Base-by-base conservation (phyloP, 2,113 vertebrate species). In the Emberiza fucata region DNA sequence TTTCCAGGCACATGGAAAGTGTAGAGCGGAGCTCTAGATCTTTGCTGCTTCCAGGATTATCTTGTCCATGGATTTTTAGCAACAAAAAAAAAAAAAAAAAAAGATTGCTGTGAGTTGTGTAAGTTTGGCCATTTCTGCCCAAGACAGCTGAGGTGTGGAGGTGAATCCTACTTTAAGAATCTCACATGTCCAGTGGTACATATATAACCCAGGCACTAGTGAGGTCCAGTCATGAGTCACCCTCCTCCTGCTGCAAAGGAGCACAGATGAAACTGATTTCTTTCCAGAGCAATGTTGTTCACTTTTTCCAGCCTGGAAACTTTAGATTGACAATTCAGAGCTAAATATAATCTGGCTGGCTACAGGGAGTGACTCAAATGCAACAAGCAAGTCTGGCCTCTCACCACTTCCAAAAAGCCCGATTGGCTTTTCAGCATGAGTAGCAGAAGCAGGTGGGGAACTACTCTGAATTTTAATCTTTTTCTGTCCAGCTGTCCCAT, bases 331-430 rank as follows among this genome's bases (percentile, higher is more conserved):
- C 92, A 70, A 78, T 96, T 95, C 90, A 76, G 81, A 40, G 93
- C 98, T 99, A 98, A 98, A 98, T 98, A 98, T 98, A 98, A 92
- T 84, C 53, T 59, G 83, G 66, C 73, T 95, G 72, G 81, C 94
- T 92, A 48, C 73, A 85, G 90, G 73, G 96, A 95, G 93, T 97
- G 96, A 98, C 97, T 98, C 91, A 85, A 60, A 63, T 90, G 87
- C 88, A 93, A 91, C 81, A 93, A 97, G 77, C 88, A 91, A 92
- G 95, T 64, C 88, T 92, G 84, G 86, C 96, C 92, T 94, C 35
- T 95, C 73, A 90, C 85, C 91, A 35, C 53, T 76, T 75, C 76
- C 81, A 89, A 71, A 91, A 89, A 71, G 78, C 72, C 90, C 31
- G 57, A 59, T 56, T 85, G 81, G 79, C 88, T 56, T 92, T 91